Base-by-base conservation (phyloP, 2,888 invertebrate species). In the Pyrrhosoma nymphula region DNA sequence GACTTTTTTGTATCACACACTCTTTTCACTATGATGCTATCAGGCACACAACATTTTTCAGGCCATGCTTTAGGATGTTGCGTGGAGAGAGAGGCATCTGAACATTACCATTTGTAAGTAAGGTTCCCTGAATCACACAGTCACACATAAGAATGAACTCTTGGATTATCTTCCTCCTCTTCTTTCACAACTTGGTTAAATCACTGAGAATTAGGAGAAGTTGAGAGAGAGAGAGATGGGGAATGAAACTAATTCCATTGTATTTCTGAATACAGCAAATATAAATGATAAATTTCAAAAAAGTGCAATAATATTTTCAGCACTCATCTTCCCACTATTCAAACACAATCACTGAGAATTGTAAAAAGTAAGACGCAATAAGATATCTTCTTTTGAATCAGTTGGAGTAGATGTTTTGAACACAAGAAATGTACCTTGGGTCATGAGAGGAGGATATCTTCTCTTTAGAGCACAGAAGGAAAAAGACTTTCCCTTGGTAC, bases 11-110 rank as follows among this genome's bases (percentile, higher is more conserved):
- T 93, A 93, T 93, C 93, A 93, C 93, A 93, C 93, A 93, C 93
- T 75, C 93, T 26, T 69, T 69, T 93, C 93, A 93, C 93, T 93
- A 93, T 47, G 93, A 69, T 75, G 93, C 93, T 93, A 93, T 93
- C 93, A 93, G 93, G 93, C 93, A 93, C 93, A 93, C 93, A 69
- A 69, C 23, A 26, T 39, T 69, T 93, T 69, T 69, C 69, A 69
- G 93, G 69, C 93, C 93, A 91, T 63, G 60, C 91, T 63, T 39
- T 63, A 26, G 93, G 69, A 93, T 93, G 93, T 93, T 69, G 47
- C 93, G n/a, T 93, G 93, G 93, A 93, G 93, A 93, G 93, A 93
- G 93, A 93, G 93, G 75, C 69, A 69, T 93, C 69, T 93, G 93
- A 93, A 89, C 89, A 75, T 69, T 93, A 93, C 93, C 69, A 93